These are phyloP conservation scores for Coelogynopora nodosa DNA, from an alignment of 2,888 invertebrate genomes.

Conservation along the genomic window DNA sequence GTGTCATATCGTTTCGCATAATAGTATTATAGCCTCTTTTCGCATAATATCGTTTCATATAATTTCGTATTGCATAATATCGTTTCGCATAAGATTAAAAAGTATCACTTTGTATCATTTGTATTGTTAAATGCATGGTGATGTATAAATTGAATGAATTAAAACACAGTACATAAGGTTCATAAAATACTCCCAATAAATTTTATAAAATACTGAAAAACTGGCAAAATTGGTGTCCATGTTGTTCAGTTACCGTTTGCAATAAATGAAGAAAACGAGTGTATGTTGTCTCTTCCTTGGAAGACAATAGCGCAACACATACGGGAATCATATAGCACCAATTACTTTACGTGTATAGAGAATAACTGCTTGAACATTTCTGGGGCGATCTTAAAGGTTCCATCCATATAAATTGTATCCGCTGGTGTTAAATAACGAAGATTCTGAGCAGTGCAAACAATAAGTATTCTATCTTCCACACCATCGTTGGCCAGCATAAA, in stretches of 20 bases:
- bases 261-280: constrained; percentile 18
- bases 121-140: not conserved
- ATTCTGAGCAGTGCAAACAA: constrained; percentile 22
- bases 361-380: constrained; percentile 16
- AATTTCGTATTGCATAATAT: not conserved
- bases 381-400: constrained; percentile 21
- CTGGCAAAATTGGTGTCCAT: not conserved
- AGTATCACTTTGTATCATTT: too few species aligned
- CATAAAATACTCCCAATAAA: not conserved
- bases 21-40: not conserved
- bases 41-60: not conserved
- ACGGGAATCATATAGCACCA: constrained; percentile 1
- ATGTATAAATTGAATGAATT: not conserved
- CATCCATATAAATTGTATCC: constrained; percentile 13
- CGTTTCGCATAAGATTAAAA: not conserved
- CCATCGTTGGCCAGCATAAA: not conserved
- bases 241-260: constrained; percentile 20
- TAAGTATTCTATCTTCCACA: constrained; percentile 4
- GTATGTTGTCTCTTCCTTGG: constrained; percentile 25
- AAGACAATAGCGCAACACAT: constrained; percentile 18
- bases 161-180: not conserved
- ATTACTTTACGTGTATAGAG: constrained; percentile 31
- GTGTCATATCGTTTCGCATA: not conserved
- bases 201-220: not conserved
- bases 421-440: constrained; percentile 11